Evolutionary conservation across 2,888 invertebrate species (phyloP), one percentile per base, ranked within the genome.

Genomic region (Tiliacea citrago): DNA sequence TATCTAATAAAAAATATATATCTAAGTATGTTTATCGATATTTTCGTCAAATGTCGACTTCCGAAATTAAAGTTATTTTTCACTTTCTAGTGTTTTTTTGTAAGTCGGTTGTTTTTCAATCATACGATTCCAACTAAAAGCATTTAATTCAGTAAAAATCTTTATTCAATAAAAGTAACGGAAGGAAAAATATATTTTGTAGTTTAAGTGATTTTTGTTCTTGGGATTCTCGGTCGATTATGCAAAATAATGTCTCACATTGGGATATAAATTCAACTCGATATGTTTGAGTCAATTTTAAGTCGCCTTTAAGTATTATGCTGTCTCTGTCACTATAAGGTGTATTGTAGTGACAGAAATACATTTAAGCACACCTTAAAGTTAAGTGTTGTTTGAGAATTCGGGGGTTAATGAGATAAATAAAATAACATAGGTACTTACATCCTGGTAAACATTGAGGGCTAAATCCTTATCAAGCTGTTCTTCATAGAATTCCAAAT

Each of bases 401-500:
- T n/a, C n/a, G n/a, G n/a, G n/a, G n/a, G n/a, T n/a, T n/a, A n/a
- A n/a, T n/a, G n/a, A n/a, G 16, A 16, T 18, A 18, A 18, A 57
- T 16, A 29, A 29, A 57, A 24, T 24, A 24, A 53, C 24, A 13
- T 55, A 29, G 5, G 0, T 65, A 93, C 96, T 94, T 92, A 96
- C 97, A 88, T 98, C 94, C 84, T 97, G 97, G 84, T 96, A 97
- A 58, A 99, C 97, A 91, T 99, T 99, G 66, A 98, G 94, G 5
- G 98, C 97, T 83, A 99, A 93, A 91, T 99, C 98, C 86, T 98
- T 97, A 18, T 97, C 94, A 0, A 98, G 90, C 86, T 98, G 98
- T 5, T 96, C 93, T 42, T 96, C 95, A 90, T 98, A 98, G 66
- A 98, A 96, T 7, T 97, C 96, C 90, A 97, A 91, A 13, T 97